Base-by-base conservation (phyloP, 2,797 vertebrate species). In the Mallotus villosus region DNA sequence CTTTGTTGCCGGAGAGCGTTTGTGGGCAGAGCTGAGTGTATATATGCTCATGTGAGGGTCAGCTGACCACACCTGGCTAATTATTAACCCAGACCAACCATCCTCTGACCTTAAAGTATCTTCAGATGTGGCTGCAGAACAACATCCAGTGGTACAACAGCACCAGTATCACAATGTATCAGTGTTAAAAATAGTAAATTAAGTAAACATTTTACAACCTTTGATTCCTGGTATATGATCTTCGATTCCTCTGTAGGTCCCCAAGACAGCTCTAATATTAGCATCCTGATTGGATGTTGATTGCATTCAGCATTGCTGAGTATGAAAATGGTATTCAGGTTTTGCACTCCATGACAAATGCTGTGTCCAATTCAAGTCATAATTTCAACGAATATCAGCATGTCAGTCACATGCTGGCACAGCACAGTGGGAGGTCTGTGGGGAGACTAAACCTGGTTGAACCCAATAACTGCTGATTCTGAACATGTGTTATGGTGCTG, bases 1-100 rank as follows among this genome's bases (percentile, higher is more conserved):
- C 80, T 77, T 82, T 79, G 82, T 72, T 85, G 82, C 81, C 72
- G 86, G 87, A 86, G 82, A 80, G 60, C n/a, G 74, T 72, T 78
- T 61, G 46, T 0, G 68, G 25, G 67, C 71, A 55, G 6, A 72
- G 32, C 11, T 0, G 60, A 9, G 67, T 63, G 59, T 7, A 85
- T 92, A 82, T 91, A 91, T 91, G 72, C 67, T 62, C 67, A 51
- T 49, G 7, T 71, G 22, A 74, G 58, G 19, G 61, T 78, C 82
- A 67, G 75, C 84, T 86, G 85, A 89, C 72, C 68, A 58, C 51
- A 68, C 14, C 0, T 21, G 51, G 19, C 51, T n/a, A 55, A 76
- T 88, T n/a, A 87, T 90, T 89, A 86, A 86, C 85, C 8, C 29
- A 11, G n/a, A 74, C 65, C 29, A 71, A 27, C 0, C 29, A 25